Percentiles rank a stretch among this genome's conserved stretches.
phyloP scores from a whole-genome alignment of 2,113 vertebrate species.

The Caretta caretta region DNA sequence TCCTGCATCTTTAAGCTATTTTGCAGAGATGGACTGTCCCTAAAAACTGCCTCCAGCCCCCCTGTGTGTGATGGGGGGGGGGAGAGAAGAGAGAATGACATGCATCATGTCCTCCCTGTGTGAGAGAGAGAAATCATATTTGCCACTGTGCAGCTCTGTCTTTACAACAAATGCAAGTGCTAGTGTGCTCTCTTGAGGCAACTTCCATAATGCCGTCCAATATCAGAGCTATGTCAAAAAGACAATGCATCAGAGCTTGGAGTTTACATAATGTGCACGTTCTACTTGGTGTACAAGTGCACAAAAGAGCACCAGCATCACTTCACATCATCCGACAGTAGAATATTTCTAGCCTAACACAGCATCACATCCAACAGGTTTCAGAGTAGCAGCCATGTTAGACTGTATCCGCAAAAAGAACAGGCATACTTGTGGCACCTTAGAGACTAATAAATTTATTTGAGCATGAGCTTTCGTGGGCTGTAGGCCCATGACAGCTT shows the following conservation, averaged over 20 bases:
- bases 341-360: neutral
- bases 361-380: no score
- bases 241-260: neutral
- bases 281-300: neutral
- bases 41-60: neutral
- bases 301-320: neutral
- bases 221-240: neutral
- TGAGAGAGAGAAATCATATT: neutral
- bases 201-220: neutral
- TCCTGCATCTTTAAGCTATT: neutral
- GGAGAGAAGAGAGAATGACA: accelerated
- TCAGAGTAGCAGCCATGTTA: no score
- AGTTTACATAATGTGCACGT: neutral
- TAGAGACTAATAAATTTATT: no score
- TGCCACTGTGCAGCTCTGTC: neutral
- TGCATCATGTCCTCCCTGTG: neutral
- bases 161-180: neutral
- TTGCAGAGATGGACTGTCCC: neutral
- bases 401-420: no score
- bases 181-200: neutral
- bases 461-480: no score
- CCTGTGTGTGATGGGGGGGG: no score
- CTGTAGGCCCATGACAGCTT: no score
- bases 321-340: neutral
- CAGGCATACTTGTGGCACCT: no score